A percentile compares a stretch with the other conserved stretches of the same genome.
phyloP scores from a whole-genome alignment of 2,113 vertebrate genomes.

The Osmerus mordax region DNA sequence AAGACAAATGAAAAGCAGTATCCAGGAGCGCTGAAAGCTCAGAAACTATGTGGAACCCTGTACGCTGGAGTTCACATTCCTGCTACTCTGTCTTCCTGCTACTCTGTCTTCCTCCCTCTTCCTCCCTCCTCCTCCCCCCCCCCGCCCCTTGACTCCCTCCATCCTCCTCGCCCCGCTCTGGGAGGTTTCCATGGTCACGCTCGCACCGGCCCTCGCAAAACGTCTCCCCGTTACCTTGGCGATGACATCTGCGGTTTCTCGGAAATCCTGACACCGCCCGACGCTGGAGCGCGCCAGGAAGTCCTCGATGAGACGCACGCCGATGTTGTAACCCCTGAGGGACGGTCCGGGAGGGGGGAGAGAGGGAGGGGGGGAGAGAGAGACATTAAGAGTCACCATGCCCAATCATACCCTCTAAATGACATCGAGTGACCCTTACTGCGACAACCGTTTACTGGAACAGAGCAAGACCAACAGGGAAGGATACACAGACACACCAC shows the following conservation, averaged over 20 bases:
- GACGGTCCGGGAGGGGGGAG: slow-evolving; percentile 17
- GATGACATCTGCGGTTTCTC: slow-evolving; percentile 97
- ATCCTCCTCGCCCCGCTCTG: slow-evolving; percentile 13
- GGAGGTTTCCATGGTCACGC: slow-evolving; percentile 37
- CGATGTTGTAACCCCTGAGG: slow-evolving; percentile 97
- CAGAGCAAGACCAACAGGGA: no score
- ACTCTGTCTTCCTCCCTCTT: background rate
- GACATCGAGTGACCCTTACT: no score
- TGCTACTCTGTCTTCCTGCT: slow-evolving; percentile 1
- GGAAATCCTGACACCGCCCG: slow-evolving; percentile 96
- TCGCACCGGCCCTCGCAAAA: slow-evolving; percentile 42
- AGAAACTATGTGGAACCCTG: slow-evolving; percentile 29
- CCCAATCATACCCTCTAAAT: no score
- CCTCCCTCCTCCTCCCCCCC: background rate
- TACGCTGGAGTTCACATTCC: slow-evolving; percentile 24
- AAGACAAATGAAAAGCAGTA: slow-evolving; percentile 24
- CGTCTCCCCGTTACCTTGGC: slow-evolving; percentile 82
- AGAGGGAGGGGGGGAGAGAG: slow-evolving; percentile 12
- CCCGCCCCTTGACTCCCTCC: slow-evolving; percentile 3
- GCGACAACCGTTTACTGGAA: no score
- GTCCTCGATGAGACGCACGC: slow-evolving; percentile 96
- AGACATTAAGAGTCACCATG: no score
- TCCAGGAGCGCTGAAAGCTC: slow-evolving; percentile 21
- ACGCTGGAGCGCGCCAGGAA: slow-evolving; percentile 96
- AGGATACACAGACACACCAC: no score